Conservation (phyloP, 2,113 vertebrate genomes). For the Notothenia coriiceps region DNA sequence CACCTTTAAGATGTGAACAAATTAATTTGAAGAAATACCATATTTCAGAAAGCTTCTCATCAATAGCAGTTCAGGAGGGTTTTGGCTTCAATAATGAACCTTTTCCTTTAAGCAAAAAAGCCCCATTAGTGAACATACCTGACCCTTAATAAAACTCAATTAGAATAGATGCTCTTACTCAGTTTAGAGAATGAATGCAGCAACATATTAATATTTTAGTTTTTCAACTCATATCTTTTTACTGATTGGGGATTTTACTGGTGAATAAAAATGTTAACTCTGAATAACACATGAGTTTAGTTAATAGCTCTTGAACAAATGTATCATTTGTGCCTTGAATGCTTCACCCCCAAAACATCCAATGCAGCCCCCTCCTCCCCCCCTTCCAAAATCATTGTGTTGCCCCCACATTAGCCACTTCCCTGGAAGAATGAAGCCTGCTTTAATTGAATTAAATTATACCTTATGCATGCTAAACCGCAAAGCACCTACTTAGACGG, state of each 20-base stretch:
- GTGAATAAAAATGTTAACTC: neutral
- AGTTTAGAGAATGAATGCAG: no score
- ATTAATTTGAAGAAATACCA: no score
- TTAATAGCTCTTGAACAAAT: slow-evolving; percentile 1
- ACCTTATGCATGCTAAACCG: slow-evolving; percentile 83
- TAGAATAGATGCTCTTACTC: no score
- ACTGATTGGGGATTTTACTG: neutral
- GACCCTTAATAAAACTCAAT: no score
- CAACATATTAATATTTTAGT: no score
- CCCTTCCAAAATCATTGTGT: slow-evolving; percentile 33
- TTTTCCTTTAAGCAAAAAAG: no score
- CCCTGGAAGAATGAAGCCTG: slow-evolving; percentile 71
- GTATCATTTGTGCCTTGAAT: slow-evolving; percentile 29
- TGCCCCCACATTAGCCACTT: slow-evolving; percentile 68
- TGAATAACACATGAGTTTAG: neutral
- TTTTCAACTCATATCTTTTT: neutral
- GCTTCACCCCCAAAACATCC: slow-evolving; percentile 25
- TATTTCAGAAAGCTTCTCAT: no score
- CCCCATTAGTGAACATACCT: no score
- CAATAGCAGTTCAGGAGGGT: no score
- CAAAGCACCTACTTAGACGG: slow-evolving; percentile 81
- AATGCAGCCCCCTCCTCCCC: slow-evolving; percentile 31
- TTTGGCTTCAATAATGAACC: no score
- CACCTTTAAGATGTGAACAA: no score
- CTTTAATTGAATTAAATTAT: slow-evolving; percentile 86